Evolutionary conservation across 2,113 vertebrate species (phyloP).

Genomic region (Tursiops truncatus): DNA sequence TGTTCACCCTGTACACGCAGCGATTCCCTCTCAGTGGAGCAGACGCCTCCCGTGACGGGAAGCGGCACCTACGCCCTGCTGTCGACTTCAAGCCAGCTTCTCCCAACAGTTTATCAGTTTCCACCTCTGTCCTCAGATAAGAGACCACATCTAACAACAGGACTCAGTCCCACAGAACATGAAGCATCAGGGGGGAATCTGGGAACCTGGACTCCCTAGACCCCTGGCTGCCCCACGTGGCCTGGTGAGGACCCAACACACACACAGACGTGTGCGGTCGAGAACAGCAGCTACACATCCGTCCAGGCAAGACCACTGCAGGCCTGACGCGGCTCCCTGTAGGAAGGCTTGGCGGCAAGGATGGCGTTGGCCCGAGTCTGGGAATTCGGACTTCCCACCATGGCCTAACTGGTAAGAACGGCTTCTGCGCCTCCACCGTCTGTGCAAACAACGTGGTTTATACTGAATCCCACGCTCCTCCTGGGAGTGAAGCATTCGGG

Average conservation of each 20-base stretch:
- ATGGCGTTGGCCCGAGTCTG: neutral
- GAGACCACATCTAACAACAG: neutral
- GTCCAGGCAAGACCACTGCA: neutral
- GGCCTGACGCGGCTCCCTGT: rapidly evolving
- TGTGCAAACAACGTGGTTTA: too few relatives aligned
- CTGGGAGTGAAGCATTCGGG: neutral
- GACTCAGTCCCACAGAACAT: too few relatives aligned
- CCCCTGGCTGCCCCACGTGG: neutral
- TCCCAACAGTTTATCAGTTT: too few relatives aligned
- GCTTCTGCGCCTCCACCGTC: neutral
- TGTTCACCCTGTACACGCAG: rapidly evolving
- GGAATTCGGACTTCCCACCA: neutral
- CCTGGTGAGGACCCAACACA: neutral
- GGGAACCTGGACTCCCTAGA: neutral
- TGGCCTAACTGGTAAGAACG: rapidly evolving
- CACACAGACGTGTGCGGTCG: rapidly evolving
- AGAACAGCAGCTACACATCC: rapidly evolving
- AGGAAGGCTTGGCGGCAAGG: neutral
- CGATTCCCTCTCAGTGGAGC: too few relatives aligned
- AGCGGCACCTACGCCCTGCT: rapidly evolving
- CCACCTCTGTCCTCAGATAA: neutral
- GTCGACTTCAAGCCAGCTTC: too few relatives aligned
- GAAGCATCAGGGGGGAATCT: neutral
- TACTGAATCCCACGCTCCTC: too few relatives aligned
- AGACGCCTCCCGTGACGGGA: neutral